These are phyloP conservation scores for Trichacis sp. DNA, from an alignment of 2,888 invertebrate species.

Conservation along the genomic window DNA sequence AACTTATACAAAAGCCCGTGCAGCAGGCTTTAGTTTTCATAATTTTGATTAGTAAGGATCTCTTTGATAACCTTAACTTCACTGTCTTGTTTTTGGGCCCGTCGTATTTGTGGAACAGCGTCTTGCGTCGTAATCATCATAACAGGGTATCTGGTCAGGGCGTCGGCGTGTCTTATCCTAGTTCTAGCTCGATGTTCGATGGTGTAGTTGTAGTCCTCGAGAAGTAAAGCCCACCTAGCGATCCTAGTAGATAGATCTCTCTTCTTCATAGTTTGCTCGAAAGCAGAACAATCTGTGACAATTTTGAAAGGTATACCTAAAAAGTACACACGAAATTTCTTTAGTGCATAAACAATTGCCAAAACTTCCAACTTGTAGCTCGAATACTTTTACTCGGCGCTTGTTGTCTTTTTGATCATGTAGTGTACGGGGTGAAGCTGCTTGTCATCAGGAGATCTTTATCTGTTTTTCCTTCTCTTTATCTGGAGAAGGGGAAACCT, in stretches of 20 bases:
- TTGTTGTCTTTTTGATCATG: slow-evolving; percentile 6
- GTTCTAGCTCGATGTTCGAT: slow-evolving; percentile 20
- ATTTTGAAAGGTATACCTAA: slow-evolving; percentile 25
- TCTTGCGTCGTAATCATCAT: too few species aligned
- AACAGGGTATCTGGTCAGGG: slow-evolving; percentile 14
- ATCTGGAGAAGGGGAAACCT: slow-evolving; percentile 12
- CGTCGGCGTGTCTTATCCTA: slow-evolving; percentile 19
- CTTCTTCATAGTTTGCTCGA: slow-evolving; percentile 24
- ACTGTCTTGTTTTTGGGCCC: too few species aligned
- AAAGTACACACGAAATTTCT: slow-evolving; percentile 20
- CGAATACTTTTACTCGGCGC: slow-evolving; percentile 13
- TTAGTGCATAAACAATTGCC: slow-evolving; percentile 12
- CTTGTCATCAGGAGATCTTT: neutral
- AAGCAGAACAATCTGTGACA: slow-evolving; percentile 41
- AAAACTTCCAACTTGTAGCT: slow-evolving; percentile 27
- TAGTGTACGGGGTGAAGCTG: slow-evolving; percentile 6
- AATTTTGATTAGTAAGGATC: neutral
- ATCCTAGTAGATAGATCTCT: slow-evolving; percentile 15
- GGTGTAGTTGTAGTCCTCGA: slow-evolving; percentile 18
- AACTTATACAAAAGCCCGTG: slow-evolving; percentile 7
- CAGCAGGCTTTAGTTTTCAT: neutral
- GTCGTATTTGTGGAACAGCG: too few species aligned
- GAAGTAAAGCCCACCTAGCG: slow-evolving; percentile 19
- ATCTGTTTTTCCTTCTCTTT: slow-evolving; percentile 12
- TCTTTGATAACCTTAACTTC: slow-evolving; percentile 5